These are phyloP conservation scores for Thalpophila matura DNA, from an alignment of 2,888 invertebrate species.

Conservation along the genomic window DNA sequence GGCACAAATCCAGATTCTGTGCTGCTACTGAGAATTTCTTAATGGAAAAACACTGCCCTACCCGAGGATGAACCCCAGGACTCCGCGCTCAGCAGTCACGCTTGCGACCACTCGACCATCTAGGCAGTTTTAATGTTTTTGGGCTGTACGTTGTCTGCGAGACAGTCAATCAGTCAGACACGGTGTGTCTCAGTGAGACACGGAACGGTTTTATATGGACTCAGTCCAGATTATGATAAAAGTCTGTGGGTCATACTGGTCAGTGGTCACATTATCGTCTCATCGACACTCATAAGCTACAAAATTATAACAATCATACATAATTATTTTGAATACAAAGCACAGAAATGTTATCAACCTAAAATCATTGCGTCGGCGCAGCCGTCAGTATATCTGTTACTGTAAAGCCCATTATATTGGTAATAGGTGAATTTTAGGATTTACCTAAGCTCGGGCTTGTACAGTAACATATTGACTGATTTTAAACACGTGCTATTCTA, in stretches of 20 bases:
- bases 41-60: too few relatives aligned
- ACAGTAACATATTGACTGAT: neutral
- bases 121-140: neutral
- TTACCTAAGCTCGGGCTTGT: too few relatives aligned
- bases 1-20: too few relatives aligned
- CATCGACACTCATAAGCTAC: neutral
- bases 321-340: neutral
- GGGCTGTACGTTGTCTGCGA: neutral
- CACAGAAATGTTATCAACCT: neutral
- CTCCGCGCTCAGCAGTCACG: too few relatives aligned
- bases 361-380: neutral
- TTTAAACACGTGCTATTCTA: constrained; percentile 37
- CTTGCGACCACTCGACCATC: too few relatives aligned
- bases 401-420: too few relatives aligned
- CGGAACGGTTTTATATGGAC: neutral
- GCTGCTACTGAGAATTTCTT: too few relatives aligned
- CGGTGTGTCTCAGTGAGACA: too few relatives aligned
- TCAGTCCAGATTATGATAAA: constrained; percentile 19
- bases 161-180: neutral
- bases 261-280: neutral
- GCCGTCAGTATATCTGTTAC: neutral
- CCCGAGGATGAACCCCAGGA: too few relatives aligned
- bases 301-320: neutral
- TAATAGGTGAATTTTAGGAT: too few relatives aligned
- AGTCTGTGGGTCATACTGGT: constrained; percentile 5